These are phyloP conservation scores for Sebastiscus albofasciatus DNA, from an alignment of 2,797 vertebrate genomes.

Conservation along the genomic window DNA sequence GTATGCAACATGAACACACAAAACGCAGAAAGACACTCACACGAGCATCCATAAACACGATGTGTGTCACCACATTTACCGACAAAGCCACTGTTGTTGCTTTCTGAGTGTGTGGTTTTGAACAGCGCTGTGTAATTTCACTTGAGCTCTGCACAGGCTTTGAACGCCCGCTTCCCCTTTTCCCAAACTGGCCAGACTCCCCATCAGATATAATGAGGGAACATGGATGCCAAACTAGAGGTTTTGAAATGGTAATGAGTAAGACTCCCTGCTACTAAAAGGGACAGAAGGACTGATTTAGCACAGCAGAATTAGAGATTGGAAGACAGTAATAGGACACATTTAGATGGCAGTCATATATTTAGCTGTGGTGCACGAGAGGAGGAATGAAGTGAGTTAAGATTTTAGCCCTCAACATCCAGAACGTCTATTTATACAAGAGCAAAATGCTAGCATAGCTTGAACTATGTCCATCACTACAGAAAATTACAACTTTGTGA, in stretches of 20 bases:
- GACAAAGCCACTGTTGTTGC: slow-evolving; percentile 32
- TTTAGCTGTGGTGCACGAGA: slow-evolving; percentile 57
- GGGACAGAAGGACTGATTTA: slow-evolving; percentile 69
- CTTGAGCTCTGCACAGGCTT: slow-evolving; percentile 27
- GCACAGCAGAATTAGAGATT: slow-evolving; percentile 68
- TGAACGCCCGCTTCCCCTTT: slow-evolving; percentile 40
- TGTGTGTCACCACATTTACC: slow-evolving; percentile 11
- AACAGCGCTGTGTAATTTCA: slow-evolving; percentile 52
- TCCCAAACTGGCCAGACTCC: slow-evolving; percentile 45
- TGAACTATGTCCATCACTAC: slow-evolving; percentile 4
- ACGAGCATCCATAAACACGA: neutral
- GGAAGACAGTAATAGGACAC: slow-evolving; percentile 57
- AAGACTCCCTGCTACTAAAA: slow-evolving; percentile 60
- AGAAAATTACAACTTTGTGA: slow-evolving; percentile 16
- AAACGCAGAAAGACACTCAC: neutral
- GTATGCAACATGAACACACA: neutral
- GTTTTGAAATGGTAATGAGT: slow-evolving; percentile 78
- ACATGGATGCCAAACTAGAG: slow-evolving; percentile 69
- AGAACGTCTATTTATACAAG: slow-evolving; percentile 41
- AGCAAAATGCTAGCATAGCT: neutral
- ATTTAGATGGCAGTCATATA: slow-evolving; percentile 61
- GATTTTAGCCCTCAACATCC: slow-evolving; percentile 35
- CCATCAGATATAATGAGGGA: slow-evolving; percentile 73
- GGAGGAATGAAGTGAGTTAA: slow-evolving; percentile 28
- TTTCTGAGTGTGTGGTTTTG: slow-evolving; percentile 38